A percentile compares a stretch with the other conserved stretches of the same genome.
Conservation (phyloP, 1,140 invertebrate genomes). For the Sarcophaga peregrina region DNA sequence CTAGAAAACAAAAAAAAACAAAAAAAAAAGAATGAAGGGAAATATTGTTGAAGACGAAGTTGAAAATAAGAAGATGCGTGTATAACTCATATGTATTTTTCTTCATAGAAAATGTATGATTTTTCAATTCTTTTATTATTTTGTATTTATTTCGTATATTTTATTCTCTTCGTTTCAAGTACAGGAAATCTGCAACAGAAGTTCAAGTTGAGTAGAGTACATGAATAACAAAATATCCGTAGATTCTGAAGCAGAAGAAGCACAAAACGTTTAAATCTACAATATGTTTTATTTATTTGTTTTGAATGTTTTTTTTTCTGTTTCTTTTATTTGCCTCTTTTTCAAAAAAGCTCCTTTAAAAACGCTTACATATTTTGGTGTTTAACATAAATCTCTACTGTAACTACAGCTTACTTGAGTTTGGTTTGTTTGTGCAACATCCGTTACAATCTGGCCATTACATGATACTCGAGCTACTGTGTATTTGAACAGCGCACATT, state of each 20-base stretch:
- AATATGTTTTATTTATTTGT: conserved; percentile 22
- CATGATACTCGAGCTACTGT: neutral
- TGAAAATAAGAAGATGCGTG: neutral
- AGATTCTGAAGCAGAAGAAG: neutral
- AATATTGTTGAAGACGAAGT: neutral
- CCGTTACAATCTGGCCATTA: conserved; percentile 33
- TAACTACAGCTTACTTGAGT: neutral
- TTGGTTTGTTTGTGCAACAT: conserved; percentile 17
- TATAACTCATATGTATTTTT: too few relatives aligned
- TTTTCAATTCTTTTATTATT: too few relatives aligned
- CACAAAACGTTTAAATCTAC: neutral
- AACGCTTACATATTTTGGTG: conserved; percentile 40
- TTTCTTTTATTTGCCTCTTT: too few relatives aligned
- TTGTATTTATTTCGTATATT: too few relatives aligned
- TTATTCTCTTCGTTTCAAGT: neutral
- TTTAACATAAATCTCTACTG: conserved; percentile 38
- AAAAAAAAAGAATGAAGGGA: neutral
- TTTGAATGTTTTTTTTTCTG: neutral
- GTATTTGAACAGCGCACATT: neutral
- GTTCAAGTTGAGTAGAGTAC: conserved; percentile 1
- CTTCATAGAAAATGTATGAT: too few relatives aligned
- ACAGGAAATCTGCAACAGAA: conserved; percentile 30
- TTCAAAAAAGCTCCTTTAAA: conserved; percentile 35
- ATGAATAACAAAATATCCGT: neutral
- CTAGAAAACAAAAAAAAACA: neutral